A percentile compares a stretch with the other conserved stretches of the same genome.
Conservation (phyloP, 2,888 invertebrate species). For the Endotricha flammealis region DNA sequence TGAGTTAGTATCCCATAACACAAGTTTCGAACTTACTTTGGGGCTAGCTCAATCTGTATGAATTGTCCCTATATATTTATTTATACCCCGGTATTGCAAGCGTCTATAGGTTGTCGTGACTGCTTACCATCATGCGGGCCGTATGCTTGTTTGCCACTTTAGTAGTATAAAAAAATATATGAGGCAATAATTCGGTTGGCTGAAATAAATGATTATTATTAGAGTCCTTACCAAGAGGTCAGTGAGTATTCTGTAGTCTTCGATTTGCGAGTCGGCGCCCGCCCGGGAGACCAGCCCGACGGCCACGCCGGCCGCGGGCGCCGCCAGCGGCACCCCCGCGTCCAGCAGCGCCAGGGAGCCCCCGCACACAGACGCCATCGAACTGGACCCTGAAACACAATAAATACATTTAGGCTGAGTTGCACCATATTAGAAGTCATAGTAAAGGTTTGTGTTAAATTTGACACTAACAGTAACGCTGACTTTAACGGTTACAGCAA, state of each 20-base stretch:
- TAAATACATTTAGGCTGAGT: not conserved
- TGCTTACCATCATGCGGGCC: too few relatives aligned
- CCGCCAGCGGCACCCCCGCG: slow-evolving; percentile 91
- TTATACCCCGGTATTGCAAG: too few relatives aligned
- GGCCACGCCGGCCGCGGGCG: slow-evolving; percentile 95
- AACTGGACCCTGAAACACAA: slow-evolving; percentile 88
- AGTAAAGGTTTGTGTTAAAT: too few relatives aligned
- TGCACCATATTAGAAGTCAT: too few relatives aligned
- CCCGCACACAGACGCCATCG: slow-evolving; percentile 98
- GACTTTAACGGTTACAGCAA: too few relatives aligned
- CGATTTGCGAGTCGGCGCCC: slow-evolving; percentile 79
- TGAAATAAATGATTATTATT: too few relatives aligned
- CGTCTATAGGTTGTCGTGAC: not conserved
- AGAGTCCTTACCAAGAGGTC: slow-evolving; percentile 93
- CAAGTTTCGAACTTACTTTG: not conserved
- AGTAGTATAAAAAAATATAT: too few relatives aligned
- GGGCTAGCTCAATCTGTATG: not conserved
- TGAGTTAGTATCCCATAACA: too few relatives aligned
- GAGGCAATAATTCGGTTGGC: too few relatives aligned
- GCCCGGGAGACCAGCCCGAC: slow-evolving; percentile 88
- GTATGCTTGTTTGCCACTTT: too few relatives aligned
- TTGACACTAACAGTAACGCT: too few relatives aligned
- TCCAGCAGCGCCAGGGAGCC: slow-evolving; percentile 97
- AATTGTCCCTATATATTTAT: too few relatives aligned
- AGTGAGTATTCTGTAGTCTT: slow-evolving; percentile 90